Evolutionary conservation across 2,888 invertebrate genomes (phyloP).

Genomic region (Acrobeloides nanus): DNA sequence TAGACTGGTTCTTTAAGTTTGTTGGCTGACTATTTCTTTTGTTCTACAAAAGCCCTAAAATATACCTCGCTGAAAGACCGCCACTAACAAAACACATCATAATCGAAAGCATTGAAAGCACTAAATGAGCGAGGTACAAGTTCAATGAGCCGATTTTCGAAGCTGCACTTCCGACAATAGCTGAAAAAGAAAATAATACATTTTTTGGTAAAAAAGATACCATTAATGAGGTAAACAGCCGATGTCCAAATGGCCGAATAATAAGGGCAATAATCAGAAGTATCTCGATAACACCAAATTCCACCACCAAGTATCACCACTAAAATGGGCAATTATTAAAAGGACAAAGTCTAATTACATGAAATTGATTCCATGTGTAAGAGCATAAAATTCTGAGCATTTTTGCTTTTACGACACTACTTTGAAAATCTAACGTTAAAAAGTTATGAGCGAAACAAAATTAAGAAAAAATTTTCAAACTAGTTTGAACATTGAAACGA

Average conservation of each 20-base stretch:
- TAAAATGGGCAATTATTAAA: conserved; percentile 16
- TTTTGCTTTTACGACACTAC: no score
- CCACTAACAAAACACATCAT: conserved; percentile 43
- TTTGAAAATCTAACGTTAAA: no score
- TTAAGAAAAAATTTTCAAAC: no score
- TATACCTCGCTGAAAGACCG: conserved; percentile 34
- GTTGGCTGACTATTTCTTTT: no score
- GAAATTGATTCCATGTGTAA: no score
- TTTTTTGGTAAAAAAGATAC: no score
- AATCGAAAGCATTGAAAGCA: conserved; percentile 45
- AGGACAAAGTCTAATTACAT: neutral
- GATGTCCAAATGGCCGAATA: conserved; percentile 52
- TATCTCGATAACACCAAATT: conserved; percentile 46
- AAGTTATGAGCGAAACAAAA: no score
- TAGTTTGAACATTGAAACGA: no score
- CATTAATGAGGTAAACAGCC: conserved; percentile 33
- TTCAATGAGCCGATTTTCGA: conserved; percentile 39
- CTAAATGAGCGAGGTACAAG: conserved; percentile 46
- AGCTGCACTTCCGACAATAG: conserved; percentile 34
- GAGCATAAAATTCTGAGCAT: no score
- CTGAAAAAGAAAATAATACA: no score
- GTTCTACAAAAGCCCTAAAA: no score
- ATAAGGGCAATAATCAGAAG: conserved; percentile 51
- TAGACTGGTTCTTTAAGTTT: no score
- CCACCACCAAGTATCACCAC: conserved; percentile 44